These are phyloP conservation scores for Dasysyrphus albostriatus DNA, from an alignment of 2,888 invertebrate species.

Conservation along the genomic window DNA sequence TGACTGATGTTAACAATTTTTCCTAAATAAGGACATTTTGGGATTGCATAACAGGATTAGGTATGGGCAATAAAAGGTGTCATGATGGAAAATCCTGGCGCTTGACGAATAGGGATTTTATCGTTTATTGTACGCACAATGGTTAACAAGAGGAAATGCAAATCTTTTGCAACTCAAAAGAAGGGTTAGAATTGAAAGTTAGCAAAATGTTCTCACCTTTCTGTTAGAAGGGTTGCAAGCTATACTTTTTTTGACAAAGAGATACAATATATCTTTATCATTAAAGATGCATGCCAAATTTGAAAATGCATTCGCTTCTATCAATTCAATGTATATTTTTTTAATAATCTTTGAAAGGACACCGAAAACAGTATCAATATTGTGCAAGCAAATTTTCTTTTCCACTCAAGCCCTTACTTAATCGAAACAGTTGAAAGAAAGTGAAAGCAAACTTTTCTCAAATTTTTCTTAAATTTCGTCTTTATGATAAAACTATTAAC, in stretches of 20 bases:
- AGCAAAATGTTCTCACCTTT: constrained; percentile 49
- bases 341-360: too few relatives aligned
- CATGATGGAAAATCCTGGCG: constrained; percentile 72
- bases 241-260: constrained; percentile 6
- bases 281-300: constrained; percentile 63
- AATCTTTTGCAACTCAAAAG: constrained; percentile 41
- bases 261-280: constrained; percentile 52
- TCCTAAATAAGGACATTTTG: constrained; percentile 53
- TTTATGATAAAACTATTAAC: too few relatives aligned
- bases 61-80: constrained; percentile 83
- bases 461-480: too few relatives aligned
- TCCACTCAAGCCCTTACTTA: too few relatives aligned
- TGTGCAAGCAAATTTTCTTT: too few relatives aligned
- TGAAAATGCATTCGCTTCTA: background rate
- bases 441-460: too few relatives aligned
- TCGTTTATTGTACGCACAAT: constrained; percentile 50
- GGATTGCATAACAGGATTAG: constrained; percentile 81
- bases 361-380: too few relatives aligned
- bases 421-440: too few relatives aligned
- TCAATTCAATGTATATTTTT: background rate
- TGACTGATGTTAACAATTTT: constrained; percentile 37
- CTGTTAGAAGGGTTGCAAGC: constrained; percentile 39
- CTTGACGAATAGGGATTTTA: constrained; percentile 72
- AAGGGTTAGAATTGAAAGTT: constrained; percentile 39
- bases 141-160: constrained; percentile 53